A percentile compares a stretch with the other conserved stretches of the same genome.
phyloP scores from a whole-genome alignment of 2,888 invertebrate genomes.

The Microplitis deprimator region DNA sequence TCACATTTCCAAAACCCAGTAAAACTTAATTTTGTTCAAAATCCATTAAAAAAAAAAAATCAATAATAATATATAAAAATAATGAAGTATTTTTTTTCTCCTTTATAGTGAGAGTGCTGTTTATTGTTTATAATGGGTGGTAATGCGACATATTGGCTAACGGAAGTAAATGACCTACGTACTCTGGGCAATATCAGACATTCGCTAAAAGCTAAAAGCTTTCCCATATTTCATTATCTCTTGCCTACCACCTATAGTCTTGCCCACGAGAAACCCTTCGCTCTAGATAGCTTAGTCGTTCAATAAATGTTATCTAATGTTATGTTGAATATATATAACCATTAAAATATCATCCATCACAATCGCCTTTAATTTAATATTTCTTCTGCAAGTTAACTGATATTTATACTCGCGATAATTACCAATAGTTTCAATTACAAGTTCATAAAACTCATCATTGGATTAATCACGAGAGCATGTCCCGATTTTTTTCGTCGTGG shows the following conservation, averaged over 20 bases:
- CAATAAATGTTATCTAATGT: not conserved
- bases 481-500: not conserved
- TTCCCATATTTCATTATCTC: constrained; percentile 68
- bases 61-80: too few species aligned
- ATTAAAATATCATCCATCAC: not conserved
- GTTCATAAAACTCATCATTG: not conserved
- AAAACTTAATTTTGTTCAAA: too few species aligned
- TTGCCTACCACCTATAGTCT: constrained; percentile 47
- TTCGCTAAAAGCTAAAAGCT: constrained; percentile 69
- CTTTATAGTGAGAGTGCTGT: constrained; percentile 46
- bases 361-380: not conserved
- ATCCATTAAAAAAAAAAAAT: too few species aligned
- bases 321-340: not conserved
- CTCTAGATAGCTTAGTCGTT: constrained; percentile 2
- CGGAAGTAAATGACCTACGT: constrained; percentile 51
- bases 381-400: not conserved
- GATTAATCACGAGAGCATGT: not conserved
- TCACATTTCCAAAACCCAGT: too few species aligned
- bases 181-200: constrained; percentile 64
- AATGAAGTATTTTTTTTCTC: too few species aligned
- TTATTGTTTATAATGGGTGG: constrained; percentile 66
- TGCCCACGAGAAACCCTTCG: constrained; percentile 1
- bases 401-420: not conserved
- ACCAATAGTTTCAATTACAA: not conserved
- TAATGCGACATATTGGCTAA: constrained; percentile 65